Evolutionary conservation across 2,888 invertebrate species (phyloP).

Genomic region (Lucinisca nassula): DNA sequence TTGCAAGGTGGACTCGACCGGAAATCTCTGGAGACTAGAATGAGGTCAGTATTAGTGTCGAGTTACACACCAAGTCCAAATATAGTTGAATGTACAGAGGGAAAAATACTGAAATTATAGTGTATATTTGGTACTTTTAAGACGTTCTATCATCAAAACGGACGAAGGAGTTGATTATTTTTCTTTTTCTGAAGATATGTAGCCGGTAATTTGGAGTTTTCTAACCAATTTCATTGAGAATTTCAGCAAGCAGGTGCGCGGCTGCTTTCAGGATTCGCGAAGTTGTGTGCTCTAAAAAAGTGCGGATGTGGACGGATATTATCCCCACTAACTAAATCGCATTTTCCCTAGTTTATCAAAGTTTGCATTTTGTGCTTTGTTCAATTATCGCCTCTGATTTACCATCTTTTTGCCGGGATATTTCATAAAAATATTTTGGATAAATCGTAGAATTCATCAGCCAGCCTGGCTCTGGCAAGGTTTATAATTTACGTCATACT

Average conservation of each 20-base stretch:
- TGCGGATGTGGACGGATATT: neutral
- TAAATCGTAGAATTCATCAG: neutral
- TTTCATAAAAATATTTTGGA: no score
- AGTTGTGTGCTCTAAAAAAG: neutral
- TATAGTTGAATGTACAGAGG: conserved; percentile 47
- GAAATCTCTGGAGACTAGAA: conserved; percentile 68
- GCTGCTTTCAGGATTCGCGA: conserved; percentile 17
- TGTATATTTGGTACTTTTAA: neutral
- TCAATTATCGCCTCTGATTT: no score
- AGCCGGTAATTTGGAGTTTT: neutral
- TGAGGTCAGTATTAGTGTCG: conserved; percentile 70
- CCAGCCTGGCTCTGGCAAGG: neutral
- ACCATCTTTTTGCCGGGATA: no score
- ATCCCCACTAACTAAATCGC: no score
- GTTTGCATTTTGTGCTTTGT: no score
- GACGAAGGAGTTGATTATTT: neutral
- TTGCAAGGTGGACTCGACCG: conserved; percentile 58
- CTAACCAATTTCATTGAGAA: neutral
- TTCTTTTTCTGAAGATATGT: neutral
- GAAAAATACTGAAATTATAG: neutral
- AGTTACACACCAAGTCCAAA: conserved; percentile 70
- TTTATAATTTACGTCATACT: conserved; percentile 44
- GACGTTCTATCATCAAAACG: neutral
- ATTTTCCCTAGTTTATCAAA: no score
- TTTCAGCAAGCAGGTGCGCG: conserved; percentile 32